Base-by-base conservation (phyloP, 2,888 invertebrate genomes). In the Lasioglossum figueresi region DNA sequence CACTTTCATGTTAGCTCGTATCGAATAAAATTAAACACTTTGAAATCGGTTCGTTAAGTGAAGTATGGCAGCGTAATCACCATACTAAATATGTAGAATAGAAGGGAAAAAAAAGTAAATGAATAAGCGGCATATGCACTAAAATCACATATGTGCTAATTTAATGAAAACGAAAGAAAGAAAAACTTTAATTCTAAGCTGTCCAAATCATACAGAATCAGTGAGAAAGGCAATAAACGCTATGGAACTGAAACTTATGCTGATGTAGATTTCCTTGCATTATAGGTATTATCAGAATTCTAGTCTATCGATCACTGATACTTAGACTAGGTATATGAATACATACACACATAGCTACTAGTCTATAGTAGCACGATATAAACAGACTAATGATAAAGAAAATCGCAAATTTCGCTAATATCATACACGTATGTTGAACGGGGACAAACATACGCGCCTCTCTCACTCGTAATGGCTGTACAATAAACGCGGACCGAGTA, bases 171-270 rank as follows among this genome's bases (percentile, higher is more conserved):
- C 43, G 16, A 70, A 76, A 56, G 68, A 80, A 76, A 45, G 2
- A 43, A 79, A 76, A 76, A 87, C 70, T 87, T 85, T 90, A 89
- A 91, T 87, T 78, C 76, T 92, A 92, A 92, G 91, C 91, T 92
- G 92, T 93, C 91, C 89, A 88, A 88, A 89, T 91, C 91, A 91
- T 91, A 91, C 91, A 90, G 89, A 93, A 92, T 92, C 92, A 90
- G 92, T 91, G 91, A 92, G 90, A 92, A 92, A 92, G 92, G 92
- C 92, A 93, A 93, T 93, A 92, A 92, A 87, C 40, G 87, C 91
- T 92, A 85, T 89, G 89, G 89, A 93, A 91, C 90, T 90, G 88
- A 82, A 82, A 77, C 68, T 85, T 92, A 93, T 90, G 90, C 90
- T 93, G 92, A 92, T 89, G 89, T 93, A 92, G 92, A 91, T 90